phyloP scores from a whole-genome alignment of 2,888 invertebrate genomes.

The Coleophora flavipennella region DNA sequence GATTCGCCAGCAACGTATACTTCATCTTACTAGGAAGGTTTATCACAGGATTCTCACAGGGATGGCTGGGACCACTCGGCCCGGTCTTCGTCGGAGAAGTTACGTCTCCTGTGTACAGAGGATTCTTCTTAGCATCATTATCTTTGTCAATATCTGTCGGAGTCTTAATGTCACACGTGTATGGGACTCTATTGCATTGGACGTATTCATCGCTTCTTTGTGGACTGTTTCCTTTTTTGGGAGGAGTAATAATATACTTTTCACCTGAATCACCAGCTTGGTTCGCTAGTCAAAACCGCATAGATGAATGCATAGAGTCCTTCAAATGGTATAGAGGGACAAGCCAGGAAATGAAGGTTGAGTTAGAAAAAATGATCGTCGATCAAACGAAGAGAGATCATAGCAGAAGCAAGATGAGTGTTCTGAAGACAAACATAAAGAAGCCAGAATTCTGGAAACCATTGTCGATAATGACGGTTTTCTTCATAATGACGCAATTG shows the following conservation, averaged over 20 bases:
- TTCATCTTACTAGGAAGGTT: constrained; percentile 70
- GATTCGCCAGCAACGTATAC: constrained; percentile 57
- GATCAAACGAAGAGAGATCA: constrained; percentile 46
- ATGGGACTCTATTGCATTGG: constrained; percentile 78
- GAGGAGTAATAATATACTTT: constrained; percentile 65
- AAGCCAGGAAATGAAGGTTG: constrained; percentile 52
- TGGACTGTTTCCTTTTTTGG: constrained; percentile 64
- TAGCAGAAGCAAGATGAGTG: constrained; percentile 39
- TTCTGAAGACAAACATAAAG: constrained; percentile 47
- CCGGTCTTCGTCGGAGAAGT: constrained; percentile 75
- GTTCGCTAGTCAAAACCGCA: constrained; percentile 74
- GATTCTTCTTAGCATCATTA: constrained; percentile 74
- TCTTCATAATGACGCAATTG: constrained; percentile 78
- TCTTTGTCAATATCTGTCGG: constrained; percentile 76
- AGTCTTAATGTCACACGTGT: constrained; percentile 75
- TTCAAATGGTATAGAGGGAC: constrained; percentile 76
- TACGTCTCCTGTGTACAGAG: constrained; percentile 73
- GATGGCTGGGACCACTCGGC: constrained; percentile 70
- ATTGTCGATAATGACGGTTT: constrained; percentile 72
- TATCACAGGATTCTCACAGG: constrained; percentile 71
- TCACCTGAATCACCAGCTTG: constrained; percentile 81
- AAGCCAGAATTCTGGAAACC: constrained; percentile 75
- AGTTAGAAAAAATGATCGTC: constrained; percentile 62
- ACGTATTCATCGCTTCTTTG: constrained; percentile 70
- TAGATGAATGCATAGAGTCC: constrained; percentile 71